Base-by-base conservation (phyloP, 2,797 vertebrate species). In the Botia kubotai region DNA sequence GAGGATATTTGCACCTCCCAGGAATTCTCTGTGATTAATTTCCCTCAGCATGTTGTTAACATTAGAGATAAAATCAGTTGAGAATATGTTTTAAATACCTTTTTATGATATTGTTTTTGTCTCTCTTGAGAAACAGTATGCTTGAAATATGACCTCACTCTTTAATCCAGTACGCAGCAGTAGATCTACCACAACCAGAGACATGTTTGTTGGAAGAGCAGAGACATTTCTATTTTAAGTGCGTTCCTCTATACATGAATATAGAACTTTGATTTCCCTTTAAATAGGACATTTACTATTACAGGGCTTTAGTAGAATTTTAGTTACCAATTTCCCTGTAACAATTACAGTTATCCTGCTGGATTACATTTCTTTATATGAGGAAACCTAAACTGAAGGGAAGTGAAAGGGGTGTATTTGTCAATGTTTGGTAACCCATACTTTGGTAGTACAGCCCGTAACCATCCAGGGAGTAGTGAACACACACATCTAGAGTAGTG, bases 1-100 rank as follows among this genome's bases (percentile, higher is more conserved):
- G 87, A 92, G 90, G 89, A 92, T 91, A 92, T 91, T 90, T 89
- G 83, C 79, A 81, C 86, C 86, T 10, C 79, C 81, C 73, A 48
- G 39, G n/a, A 13, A 74, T 77, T 81, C 6, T 88, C 82, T 82
- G 53, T 29, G 43, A 86, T 46, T 62, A 23, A 62, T 74, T 13
- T 53, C 39, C 33, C 60, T 67, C 8, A 48, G 14, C 12, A 17
- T 17, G 33, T 4, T 66, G 63, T 33, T 60, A 43, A 46, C 55
- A 23, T 46, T 21, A 73, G 2, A 67, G 50, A 80, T 80, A 73
- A 66, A 62, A 74, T 80, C 62, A 58, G 36, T 12, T 11, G 33
- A 39, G 7, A 66, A 43, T 66, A 66, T 43, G 63, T 66, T 66
- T 66, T 66, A 43, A 66, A n/a, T 39, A n/a, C 63, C 3, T 39